phyloP scores from a whole-genome alignment of 2,888 invertebrate species.

The Eustalomyia histrio region DNA sequence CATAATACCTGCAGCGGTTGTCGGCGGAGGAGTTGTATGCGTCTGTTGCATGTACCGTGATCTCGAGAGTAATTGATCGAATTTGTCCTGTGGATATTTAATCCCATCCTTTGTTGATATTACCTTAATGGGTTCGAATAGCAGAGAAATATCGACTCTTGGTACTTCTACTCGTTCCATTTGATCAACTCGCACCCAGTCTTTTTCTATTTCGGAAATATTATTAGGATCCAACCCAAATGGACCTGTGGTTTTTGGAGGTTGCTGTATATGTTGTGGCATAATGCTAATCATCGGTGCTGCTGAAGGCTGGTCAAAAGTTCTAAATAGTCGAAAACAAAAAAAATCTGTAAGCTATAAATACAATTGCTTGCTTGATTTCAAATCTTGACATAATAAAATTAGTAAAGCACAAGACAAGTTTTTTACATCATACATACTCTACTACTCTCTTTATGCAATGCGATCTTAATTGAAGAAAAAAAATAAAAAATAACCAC shows the following conservation, averaged over 20 bases:
- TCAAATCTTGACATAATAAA: not conserved
- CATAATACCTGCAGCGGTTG: conserved; percentile 67
- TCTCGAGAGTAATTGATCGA: conserved; percentile 75
- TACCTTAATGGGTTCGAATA: conserved; percentile 81
- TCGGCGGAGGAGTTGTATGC: conserved; percentile 71
- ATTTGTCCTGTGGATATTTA: conserved; percentile 78
- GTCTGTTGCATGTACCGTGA: conserved; percentile 74
- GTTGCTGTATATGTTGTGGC: conserved; percentile 77
- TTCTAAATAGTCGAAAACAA: conserved; percentile 67
- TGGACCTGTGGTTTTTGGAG: conserved; percentile 83
- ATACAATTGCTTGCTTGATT: not conserved
- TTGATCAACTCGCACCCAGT: conserved; percentile 78
- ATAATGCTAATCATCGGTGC: conserved; percentile 75
- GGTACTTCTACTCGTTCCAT: conserved; percentile 79
- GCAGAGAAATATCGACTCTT: conserved; percentile 76
- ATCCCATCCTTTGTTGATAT: conserved; percentile 80
- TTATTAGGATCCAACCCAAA: conserved; percentile 88
- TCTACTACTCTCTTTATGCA: not conserved
- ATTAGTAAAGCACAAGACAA: not conserved
- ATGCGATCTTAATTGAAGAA: not conserved
- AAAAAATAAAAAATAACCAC: not conserved
- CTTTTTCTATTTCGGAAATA: conserved; percentile 84
- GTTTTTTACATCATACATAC: not conserved
- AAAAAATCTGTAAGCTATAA: not conserved
- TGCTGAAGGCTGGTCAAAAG: conserved; percentile 75